Evolutionary conservation across 1,140 invertebrate genomes (phyloP), one percentile per base, ranked within the genome.

Genomic region (Saccostrea echinata): DNA sequence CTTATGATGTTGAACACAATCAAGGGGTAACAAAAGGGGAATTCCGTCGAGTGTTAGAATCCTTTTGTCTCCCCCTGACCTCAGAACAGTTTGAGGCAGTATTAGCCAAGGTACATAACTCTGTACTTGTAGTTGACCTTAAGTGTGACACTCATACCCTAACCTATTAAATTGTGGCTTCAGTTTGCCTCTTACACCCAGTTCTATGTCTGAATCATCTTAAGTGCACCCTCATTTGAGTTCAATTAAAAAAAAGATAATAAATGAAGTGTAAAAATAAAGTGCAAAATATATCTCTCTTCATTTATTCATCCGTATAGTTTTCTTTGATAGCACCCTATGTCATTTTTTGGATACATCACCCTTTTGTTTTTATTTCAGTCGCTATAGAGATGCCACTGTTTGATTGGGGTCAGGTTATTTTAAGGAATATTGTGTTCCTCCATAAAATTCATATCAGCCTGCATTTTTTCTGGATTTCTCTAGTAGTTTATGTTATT

Each of bases 41-140:
- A 88, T 93, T 94, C 85, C 88, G 94, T 12, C 89, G 93, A 30
- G 93, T 94, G 57, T 88, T 94, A 76, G 93, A 94, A 87, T 91
- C 91, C 12, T 93, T 91, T 89, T 93, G 93, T 89, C 91, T 92
- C 81, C 93, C 92, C 43, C 80, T 94, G 76, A 93, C 91, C 84
- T 90, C 93, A 64, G 90, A 92, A 51, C 94, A 94, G 91, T 94
- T 93, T 92, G 92, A 93, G 68, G 89, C 92, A 80, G 89, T 94
- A 24, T 55, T 93, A 21, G 92, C 92, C 57, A 94, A 94, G 92
- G 94, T 94, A 90, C 90, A 84, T 80, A 53, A 52, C 81, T 82
- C 68, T 71, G 68, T 71, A 71, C 27, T 71, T 71, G 68, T 71
- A 71, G 68, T 16, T 71, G 24, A 71, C 30, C 27, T 30, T 30